Evolutionary conservation across 2,797 vertebrate genomes (phyloP).

Genomic region (Cyclura pinguis): DNA sequence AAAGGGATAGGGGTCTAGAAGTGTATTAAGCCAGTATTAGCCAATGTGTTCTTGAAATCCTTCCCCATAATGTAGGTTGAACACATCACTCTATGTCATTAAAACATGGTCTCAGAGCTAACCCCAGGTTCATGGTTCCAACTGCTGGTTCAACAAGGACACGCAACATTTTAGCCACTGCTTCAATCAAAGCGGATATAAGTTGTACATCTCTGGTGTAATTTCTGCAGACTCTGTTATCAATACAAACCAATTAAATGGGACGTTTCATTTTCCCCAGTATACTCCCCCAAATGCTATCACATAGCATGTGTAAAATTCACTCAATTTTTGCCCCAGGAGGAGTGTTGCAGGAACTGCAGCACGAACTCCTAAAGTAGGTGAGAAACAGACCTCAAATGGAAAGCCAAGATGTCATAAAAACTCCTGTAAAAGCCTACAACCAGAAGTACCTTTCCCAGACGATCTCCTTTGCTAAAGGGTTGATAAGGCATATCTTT

Average conservation of each 20-base stretch:
- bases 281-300: neutral
- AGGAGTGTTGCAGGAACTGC: rapidly evolving
- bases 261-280: neutral
- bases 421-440: neutral
- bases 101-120: neutral
- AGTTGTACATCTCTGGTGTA: neutral
- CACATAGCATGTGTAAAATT: neutral
- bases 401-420: rapidly evolving
- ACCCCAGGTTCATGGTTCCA: neutral
- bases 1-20: neutral
- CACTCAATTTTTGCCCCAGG: rapidly evolving
- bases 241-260: neutral
- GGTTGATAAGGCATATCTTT: slow-evolving; percentile 99
- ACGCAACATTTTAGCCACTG: neutral
- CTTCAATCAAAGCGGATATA: neutral
- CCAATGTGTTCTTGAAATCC: neutral
- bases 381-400: neutral
- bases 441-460: slow-evolving; percentile 90
- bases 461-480: slow-evolving; percentile 97
- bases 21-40: neutral
- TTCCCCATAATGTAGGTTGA: too few species aligned
- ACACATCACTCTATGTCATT: neutral
- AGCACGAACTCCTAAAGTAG: rapidly evolving
- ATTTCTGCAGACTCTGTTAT: neutral
- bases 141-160: neutral